Percentiles rank a stretch among this genome's conserved stretches.
phyloP scores from a whole-genome alignment of 1,140 invertebrate genomes.

The Halotydeus destructor region DNA sequence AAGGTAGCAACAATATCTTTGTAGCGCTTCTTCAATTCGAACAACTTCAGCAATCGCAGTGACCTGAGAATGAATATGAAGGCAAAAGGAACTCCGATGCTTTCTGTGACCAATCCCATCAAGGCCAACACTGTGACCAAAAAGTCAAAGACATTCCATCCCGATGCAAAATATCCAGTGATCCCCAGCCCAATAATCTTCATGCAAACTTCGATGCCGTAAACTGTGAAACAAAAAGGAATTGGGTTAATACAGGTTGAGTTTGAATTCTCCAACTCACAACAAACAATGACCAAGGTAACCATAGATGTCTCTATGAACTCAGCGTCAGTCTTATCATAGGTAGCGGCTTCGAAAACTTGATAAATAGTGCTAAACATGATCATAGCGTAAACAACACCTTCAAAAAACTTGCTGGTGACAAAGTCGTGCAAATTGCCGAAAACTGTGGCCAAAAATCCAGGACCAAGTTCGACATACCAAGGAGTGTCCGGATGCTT shows the following conservation, averaged over 20 bases:
- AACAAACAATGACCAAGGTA: neutral
- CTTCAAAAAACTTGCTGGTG: constrained; percentile 45
- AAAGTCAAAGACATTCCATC: constrained; percentile 48
- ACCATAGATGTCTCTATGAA: too few relatives aligned
- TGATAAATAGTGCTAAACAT: constrained; percentile 1
- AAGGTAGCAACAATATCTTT: constrained; percentile 71
- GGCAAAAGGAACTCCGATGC: constrained; percentile 22
- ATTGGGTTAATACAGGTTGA: neutral
- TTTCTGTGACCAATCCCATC: constrained; percentile 23
- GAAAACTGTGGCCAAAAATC: constrained; percentile 37
- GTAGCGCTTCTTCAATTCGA: constrained; percentile 58
- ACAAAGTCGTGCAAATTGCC: constrained; percentile 38
- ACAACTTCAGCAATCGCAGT: constrained; percentile 28
- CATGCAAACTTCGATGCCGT: constrained; percentile 30
- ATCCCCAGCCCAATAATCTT: constrained; percentile 52
- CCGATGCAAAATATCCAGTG: constrained; percentile 45
- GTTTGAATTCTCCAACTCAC: neutral
- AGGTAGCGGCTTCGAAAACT: constrained; percentile 8
- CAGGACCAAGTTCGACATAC: constrained; percentile 36
- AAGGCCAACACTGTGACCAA: constrained; percentile 23
- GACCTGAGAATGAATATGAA: constrained; percentile 25
- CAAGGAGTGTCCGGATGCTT: constrained; percentile 32
- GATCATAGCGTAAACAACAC: constrained; percentile 33
- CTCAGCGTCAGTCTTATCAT: neutral
- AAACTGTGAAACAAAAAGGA: constrained; percentile 23